Evolutionary conservation across 2,113 vertebrate species (phyloP).

Genomic region (Poeciliopsis occidentalis): DNA sequence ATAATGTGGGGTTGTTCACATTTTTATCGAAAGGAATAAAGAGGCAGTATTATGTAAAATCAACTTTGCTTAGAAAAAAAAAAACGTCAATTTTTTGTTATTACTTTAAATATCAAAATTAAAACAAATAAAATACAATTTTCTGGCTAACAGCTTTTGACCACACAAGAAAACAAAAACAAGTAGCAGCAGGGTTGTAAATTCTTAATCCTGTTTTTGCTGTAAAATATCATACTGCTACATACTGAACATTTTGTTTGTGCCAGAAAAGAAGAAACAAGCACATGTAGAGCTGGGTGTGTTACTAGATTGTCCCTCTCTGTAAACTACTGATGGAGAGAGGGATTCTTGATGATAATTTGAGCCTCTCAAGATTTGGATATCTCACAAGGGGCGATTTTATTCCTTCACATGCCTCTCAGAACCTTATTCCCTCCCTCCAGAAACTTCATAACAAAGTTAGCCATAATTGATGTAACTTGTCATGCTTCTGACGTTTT

Average conservation of each 20-base stretch:
- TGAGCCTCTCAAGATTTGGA: slow-evolving; percentile 38
- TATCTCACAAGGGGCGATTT: slow-evolving; percentile 49
- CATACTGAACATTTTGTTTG: background rate
- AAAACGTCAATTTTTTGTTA: no score
- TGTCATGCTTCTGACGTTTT: slow-evolving; percentile 66
- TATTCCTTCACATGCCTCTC: slow-evolving; percentile 51
- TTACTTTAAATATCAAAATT: no score
- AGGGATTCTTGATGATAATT: slow-evolving; percentile 53
- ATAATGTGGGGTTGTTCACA: background rate
- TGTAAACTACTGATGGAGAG: slow-evolving; percentile 36
- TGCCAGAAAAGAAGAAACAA: background rate
- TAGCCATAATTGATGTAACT: slow-evolving; percentile 42
- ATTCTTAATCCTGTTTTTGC: background rate
- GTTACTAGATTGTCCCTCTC: slow-evolving; percentile 6
- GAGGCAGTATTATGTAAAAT: no score
- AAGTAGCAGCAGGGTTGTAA: background rate
- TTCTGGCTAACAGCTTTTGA: no score
- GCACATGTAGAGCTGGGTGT: background rate
- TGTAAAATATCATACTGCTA: background rate
- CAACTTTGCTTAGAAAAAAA: no score
- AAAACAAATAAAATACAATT: no score
- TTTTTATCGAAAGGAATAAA: no score
- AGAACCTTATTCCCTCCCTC: slow-evolving; percentile 46
- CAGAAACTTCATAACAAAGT: slow-evolving; percentile 58
- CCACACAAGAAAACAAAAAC: no score